Percentiles rank a stretch among this genome's conserved stretches.
phyloP scores from a whole-genome alignment of 2,888 invertebrate genomes.

The Parascotia fuliginaria region DNA sequence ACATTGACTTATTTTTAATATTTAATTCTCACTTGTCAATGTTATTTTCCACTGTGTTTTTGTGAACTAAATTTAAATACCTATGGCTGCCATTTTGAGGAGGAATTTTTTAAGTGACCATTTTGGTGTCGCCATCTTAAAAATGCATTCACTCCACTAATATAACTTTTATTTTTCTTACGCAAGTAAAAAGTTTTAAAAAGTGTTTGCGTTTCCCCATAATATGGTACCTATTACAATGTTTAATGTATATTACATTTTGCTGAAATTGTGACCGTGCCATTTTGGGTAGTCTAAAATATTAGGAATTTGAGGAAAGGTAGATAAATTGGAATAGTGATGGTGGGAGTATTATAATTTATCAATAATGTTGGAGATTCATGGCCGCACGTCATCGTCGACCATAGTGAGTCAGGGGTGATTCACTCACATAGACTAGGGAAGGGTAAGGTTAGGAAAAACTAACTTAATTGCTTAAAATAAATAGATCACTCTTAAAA shows the following conservation, averaged over 20 bases:
- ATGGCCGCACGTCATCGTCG: background rate
- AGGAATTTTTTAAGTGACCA: conserved; percentile 6
- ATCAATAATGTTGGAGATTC: conserved; percentile 14
- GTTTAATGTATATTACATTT: background rate
- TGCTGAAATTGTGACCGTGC: conserved; percentile 19
- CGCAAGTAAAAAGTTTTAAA: too few relatives aligned
- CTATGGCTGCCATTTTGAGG: conserved; percentile 2
- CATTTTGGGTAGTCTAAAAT: conserved; percentile 11
- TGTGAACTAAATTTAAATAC: too few relatives aligned
- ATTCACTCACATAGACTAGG: conserved; percentile 28
- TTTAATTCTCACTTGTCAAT: conserved; percentile 13
- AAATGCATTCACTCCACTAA: too few relatives aligned
- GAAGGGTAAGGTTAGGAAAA: conserved; percentile 35
- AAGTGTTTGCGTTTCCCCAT: conserved; percentile 11
- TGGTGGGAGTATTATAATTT: conserved; percentile 23
- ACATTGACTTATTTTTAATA: background rate
- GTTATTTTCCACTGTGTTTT: too few relatives aligned
- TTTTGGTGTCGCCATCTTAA: background rate
- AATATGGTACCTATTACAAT: background rate
- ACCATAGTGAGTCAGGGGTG: conserved; percentile 41
- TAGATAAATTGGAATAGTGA: conserved; percentile 35
- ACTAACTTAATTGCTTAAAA: background rate
- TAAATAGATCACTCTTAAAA: background rate
- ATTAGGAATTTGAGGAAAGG: conserved; percentile 25
- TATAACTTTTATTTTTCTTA: too few relatives aligned